Evolutionary conservation across 1,140 invertebrate species (phyloP).

Genomic region (Neodiprion pinetum): DNA sequence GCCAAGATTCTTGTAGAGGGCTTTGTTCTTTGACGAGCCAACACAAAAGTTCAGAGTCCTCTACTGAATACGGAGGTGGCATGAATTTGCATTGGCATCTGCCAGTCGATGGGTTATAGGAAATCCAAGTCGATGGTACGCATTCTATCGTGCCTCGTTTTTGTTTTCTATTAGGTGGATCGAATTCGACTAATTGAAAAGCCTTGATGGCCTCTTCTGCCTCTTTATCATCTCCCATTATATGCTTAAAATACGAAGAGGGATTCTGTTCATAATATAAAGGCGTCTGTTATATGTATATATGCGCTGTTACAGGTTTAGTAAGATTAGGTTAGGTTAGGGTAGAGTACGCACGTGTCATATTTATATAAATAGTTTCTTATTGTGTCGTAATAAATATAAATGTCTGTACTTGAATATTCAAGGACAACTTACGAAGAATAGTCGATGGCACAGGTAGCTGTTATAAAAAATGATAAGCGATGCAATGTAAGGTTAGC

Average conservation of each 20-base stretch:
- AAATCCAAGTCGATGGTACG: constrained; percentile 1
- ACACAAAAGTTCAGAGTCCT: not conserved
- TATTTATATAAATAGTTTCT: too few relatives aligned
- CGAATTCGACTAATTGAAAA: constrained; percentile 4
- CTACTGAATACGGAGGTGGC: not conserved
- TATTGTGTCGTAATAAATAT: too few relatives aligned
- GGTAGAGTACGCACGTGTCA: too few relatives aligned
- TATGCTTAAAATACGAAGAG: not conserved
- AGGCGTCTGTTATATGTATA: not conserved
- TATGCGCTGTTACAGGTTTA: not conserved
- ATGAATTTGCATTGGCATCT: constrained; percentile 4
- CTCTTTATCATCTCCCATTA: not conserved
- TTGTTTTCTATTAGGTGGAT: not conserved
- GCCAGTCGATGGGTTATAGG: not conserved
- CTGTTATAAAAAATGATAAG: too few relatives aligned
- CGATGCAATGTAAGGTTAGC: too few relatives aligned
- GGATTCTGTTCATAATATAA: not conserved
- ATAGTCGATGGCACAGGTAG: too few relatives aligned
- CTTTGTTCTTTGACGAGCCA: not conserved
- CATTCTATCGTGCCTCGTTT: not conserved
- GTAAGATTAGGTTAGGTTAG: too few relatives aligned
- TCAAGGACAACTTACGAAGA: too few relatives aligned
- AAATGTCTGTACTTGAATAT: too few relatives aligned
- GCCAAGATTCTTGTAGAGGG: not conserved
- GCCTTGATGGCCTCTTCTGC: constrained; percentile 1